Evolutionary conservation across 2,797 vertebrate species (phyloP).

Genomic region (Gymnothorax javanicus): DNA sequence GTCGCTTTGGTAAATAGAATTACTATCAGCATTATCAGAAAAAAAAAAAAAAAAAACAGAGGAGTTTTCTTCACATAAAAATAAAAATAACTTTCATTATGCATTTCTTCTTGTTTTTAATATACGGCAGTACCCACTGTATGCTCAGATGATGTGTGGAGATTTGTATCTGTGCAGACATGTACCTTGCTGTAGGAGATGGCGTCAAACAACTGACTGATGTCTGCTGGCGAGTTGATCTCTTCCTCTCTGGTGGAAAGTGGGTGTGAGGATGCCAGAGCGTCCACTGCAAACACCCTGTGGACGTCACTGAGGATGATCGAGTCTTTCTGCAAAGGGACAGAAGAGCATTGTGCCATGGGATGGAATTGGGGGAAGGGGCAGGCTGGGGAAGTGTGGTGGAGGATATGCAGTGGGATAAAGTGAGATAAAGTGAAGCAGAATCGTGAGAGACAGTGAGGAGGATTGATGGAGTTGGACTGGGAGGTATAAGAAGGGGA

Average conservation of each 20-base stretch:
- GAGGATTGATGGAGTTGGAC: background rate
- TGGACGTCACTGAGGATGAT: conserved; percentile 77
- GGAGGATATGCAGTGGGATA: background rate
- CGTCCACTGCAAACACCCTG: conserved; percentile 75
- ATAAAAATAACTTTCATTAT: background rate
- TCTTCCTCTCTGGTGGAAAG: conserved; percentile 73
- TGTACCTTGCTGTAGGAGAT: conserved; percentile 85
- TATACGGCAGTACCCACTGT: background rate
- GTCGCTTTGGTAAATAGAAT: too few species aligned
- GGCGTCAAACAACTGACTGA: conserved; percentile 80
- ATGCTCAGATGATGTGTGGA: background rate
- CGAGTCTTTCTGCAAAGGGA: conserved; percentile 75
- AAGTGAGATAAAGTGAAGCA: background rate
- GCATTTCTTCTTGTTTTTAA: background rate
- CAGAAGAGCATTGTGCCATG: background rate
- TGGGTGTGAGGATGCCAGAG: conserved; percentile 79
- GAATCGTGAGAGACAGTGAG: background rate
- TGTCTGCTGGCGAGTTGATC: conserved; percentile 75
- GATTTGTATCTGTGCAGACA: background rate
- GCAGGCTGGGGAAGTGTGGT: background rate
- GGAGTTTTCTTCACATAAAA: background rate
- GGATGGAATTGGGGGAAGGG: background rate
- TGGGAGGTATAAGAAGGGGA: background rate
- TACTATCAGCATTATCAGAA: too few species aligned
- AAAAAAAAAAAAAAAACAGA: background rate